Evolutionary conservation across 2,888 invertebrate genomes (phyloP), one percentile per base, ranked within the genome.

Genomic region (Petrolisthes cinctipes): DNA sequence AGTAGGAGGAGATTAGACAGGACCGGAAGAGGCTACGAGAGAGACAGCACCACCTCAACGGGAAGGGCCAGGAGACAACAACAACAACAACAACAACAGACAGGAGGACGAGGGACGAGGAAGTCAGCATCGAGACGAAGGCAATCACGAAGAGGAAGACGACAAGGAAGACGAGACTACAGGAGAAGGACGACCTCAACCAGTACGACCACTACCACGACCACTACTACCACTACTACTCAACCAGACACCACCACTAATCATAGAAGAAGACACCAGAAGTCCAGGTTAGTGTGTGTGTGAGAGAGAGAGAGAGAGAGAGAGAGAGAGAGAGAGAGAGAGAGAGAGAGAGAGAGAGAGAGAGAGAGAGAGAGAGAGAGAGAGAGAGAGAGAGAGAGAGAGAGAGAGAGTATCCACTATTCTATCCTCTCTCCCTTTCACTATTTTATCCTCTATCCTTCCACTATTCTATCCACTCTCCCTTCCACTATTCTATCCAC

Each of bases 281-380:
- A 37, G 76, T 76, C 71, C 71, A 71, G 71, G 71, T 71, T 14
- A n/a, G 71, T 71, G 61, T 61, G 61, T 61, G 17, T 61, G 61
- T 2, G 17, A 61, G 61, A 61, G 61, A 61, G 61, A 61, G 17
- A 11, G 61, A 17, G 17, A 9, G 17, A 17, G 61, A 61, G 61
- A 61, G 17, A 61, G 1, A 61, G 17, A 61, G 17, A 61, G 9
- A 61, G 61, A 2, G 37, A 37, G 37, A 37, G 37, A 37, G 37
- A 37, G 2, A 37, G 37, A 37, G 37, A 61, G 3, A 11, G 61
- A 61, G 1, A 61, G 61, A 61, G 61, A 17, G 61, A 17, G 61
- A 11, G 61, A 11, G 61, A 17, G 61, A 61, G 37, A 37, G 37
- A 37, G 37, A 37, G 37, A n/a, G n/a, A n/a, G n/a, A n/a, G n/a